A percentile compares a stretch with the other conserved stretches of the same genome.
Evolutionary conservation across 2,888 invertebrate genomes (phyloP).

Genomic region (Nemotelus pantherinus): DNA sequence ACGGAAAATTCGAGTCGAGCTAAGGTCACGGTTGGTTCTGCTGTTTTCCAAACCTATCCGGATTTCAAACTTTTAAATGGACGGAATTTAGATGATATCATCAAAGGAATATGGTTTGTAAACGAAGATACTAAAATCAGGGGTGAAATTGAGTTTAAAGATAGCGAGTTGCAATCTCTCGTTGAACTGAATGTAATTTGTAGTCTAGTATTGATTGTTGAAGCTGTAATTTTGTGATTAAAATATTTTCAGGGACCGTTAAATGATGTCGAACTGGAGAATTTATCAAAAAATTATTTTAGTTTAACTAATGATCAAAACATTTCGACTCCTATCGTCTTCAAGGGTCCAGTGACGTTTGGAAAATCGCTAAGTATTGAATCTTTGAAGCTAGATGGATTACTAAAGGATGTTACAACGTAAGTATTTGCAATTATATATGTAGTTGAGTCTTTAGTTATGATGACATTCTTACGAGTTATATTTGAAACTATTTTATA

Average conservation of each 20-base stretch:
- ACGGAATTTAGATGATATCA: slow-evolving; percentile 58
- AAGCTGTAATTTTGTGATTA: slow-evolving; percentile 33
- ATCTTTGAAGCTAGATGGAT: slow-evolving; percentile 59
- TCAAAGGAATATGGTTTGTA: slow-evolving; percentile 66
- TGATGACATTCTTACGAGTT: too few relatives aligned
- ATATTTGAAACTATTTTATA: too few relatives aligned
- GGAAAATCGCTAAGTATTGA: slow-evolving; percentile 58
- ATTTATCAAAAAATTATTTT: slow-evolving; percentile 66
- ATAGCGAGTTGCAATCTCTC: slow-evolving; percentile 28
- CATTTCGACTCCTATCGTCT: slow-evolving; percentile 63
- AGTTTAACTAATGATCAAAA: slow-evolving; percentile 67
- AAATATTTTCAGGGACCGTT: slow-evolving; percentile 64
- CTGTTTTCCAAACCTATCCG: slow-evolving; percentile 64
- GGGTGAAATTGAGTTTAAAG: slow-evolving; percentile 53
- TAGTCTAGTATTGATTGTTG: background rate
- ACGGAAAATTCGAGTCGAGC: slow-evolving; percentile 47
- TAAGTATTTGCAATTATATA: slow-evolving; percentile 51
- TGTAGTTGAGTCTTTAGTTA: too few relatives aligned
- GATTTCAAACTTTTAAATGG: slow-evolving; percentile 63
- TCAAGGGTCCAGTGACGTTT: slow-evolving; percentile 63
- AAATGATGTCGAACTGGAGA: slow-evolving; percentile 65
- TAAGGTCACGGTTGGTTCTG: slow-evolving; percentile 63
- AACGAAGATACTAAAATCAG: slow-evolving; percentile 59
- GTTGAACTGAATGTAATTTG: slow-evolving; percentile 21
- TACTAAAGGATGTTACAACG: slow-evolving; percentile 57